Evolutionary conservation across 1,140 invertebrate genomes (phyloP).

Genomic region (Pachyrhynchus sulphureomaculatus): DNA sequence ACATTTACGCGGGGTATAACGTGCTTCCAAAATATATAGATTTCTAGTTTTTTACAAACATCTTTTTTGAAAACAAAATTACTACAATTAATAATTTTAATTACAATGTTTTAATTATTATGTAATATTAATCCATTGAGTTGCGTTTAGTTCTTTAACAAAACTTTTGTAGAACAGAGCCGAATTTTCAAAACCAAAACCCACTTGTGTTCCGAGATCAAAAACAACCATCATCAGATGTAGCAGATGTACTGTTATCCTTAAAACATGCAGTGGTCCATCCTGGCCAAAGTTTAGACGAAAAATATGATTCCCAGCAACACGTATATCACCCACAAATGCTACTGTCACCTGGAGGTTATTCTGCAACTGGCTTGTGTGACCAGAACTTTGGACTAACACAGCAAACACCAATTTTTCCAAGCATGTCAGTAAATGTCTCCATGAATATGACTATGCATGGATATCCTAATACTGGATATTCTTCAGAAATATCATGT

Average conservation of each 20-base stretch:
- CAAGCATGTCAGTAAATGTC: constrained; percentile 93
- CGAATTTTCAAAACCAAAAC: constrained; percentile 35
- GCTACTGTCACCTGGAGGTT: constrained; percentile 45
- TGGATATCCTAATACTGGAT: constrained; percentile 64
- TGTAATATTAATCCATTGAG: not conserved
- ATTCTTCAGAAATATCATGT: constrained; percentile 58
- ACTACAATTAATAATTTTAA: too few species aligned
- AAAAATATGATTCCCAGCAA: constrained; percentile 44
- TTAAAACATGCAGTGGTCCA: constrained; percentile 86
- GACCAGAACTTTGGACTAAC: constrained; percentile 46
- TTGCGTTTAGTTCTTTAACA: constrained; percentile 1
- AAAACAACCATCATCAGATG: constrained; percentile 55
- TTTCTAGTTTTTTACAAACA: too few species aligned
- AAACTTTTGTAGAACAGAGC: constrained; percentile 42
- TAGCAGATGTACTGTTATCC: constrained; percentile 82
- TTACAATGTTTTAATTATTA: too few species aligned
- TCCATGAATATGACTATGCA: constrained; percentile 98
- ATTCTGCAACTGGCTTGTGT: constrained; percentile 34
- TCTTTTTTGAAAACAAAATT: too few species aligned
- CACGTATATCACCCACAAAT: constrained; percentile 44
- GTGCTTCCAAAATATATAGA: too few species aligned
- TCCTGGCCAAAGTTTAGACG: constrained; percentile 56
- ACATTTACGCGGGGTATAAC: too few species aligned
- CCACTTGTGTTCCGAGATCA: constrained; percentile 37
- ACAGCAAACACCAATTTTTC: constrained; percentile 65